Evolutionary conservation across 2,888 invertebrate genomes (phyloP).

Genomic region (Actias luna): DNA sequence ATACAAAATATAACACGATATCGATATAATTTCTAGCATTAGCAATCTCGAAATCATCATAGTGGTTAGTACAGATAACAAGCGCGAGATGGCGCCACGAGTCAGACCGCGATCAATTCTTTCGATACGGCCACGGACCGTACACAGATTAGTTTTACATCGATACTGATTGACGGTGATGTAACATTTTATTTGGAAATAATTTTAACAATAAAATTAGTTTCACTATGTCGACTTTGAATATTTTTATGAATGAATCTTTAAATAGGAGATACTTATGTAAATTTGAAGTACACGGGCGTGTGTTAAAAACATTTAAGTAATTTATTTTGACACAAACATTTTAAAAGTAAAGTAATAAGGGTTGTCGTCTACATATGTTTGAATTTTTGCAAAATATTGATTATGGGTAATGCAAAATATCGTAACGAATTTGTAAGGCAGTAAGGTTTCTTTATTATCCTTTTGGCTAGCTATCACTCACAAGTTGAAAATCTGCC

Average conservation of each 20-base stretch:
- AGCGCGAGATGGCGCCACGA: conserved; percentile 61
- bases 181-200: conserved; percentile 18
- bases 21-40: conserved; percentile 25
- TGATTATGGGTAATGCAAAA: no score
- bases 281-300: not conserved
- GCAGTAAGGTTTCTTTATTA: no score
- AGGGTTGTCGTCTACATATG: no score
- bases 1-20: conserved; percentile 18
- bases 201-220: conserved; percentile 21
- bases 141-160: conserved; percentile 53
- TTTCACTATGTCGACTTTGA: conserved; percentile 2
- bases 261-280: not conserved
- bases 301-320: no score
- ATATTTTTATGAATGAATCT: conserved; percentile 13
- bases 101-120: conserved; percentile 42
- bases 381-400: no score
- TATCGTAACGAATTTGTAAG: no score
- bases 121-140: conserved; percentile 53
- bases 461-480: no score
- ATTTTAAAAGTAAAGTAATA: no score
- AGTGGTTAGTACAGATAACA: conserved; percentile 37
- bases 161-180: conserved; percentile 41
- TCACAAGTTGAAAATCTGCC: no score
- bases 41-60: conserved; percentile 32
- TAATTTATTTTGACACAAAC: no score